Evolutionary conservation across 2,888 invertebrate species (phyloP).

Genomic region (Meiosimyza platycephala): DNA sequence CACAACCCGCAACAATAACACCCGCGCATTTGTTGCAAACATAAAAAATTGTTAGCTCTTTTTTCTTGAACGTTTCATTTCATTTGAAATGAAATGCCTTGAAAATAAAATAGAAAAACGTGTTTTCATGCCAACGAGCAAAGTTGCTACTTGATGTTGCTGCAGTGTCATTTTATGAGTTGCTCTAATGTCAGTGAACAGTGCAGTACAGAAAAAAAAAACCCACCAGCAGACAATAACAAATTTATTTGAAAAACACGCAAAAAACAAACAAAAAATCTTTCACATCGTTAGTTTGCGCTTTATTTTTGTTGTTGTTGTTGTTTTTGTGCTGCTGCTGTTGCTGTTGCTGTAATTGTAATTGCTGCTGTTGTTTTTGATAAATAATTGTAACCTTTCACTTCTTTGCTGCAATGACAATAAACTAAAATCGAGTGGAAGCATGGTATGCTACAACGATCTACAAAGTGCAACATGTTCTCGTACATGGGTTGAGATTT

Average conservation of each 20-base stretch:
- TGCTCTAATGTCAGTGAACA: slow-evolving; percentile 12
- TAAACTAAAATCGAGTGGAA: slow-evolving; percentile 15
- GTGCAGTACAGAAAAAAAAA: not conserved
- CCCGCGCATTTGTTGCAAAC: slow-evolving; percentile 14
- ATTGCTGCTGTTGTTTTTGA: slow-evolving; percentile 9
- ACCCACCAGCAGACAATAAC: not conserved
- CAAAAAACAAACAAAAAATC: not conserved
- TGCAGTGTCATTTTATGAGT: slow-evolving; percentile 9
- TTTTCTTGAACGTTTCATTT: no score
- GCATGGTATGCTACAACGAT: not conserved
- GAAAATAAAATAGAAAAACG: not conserved
- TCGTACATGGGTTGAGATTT: no score
- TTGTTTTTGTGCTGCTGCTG: no score
- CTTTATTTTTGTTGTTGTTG: slow-evolving; percentile 2
- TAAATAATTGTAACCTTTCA: slow-evolving; percentile 34
- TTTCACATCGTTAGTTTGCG: not conserved
- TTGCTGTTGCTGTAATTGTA: slow-evolving; percentile 11
- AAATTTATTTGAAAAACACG: not conserved
- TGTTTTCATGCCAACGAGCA: not conserved
- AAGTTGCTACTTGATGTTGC: not conserved
- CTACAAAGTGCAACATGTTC: not conserved
- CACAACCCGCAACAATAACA: slow-evolving; percentile 15
- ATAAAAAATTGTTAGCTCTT: not conserved
- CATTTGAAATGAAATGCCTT: no score
- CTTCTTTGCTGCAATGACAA: slow-evolving; percentile 29